Evolutionary conservation across 2,888 invertebrate species (phyloP), one percentile per base, ranked within the genome.

Genomic region (Drosophila putrida): DNA sequence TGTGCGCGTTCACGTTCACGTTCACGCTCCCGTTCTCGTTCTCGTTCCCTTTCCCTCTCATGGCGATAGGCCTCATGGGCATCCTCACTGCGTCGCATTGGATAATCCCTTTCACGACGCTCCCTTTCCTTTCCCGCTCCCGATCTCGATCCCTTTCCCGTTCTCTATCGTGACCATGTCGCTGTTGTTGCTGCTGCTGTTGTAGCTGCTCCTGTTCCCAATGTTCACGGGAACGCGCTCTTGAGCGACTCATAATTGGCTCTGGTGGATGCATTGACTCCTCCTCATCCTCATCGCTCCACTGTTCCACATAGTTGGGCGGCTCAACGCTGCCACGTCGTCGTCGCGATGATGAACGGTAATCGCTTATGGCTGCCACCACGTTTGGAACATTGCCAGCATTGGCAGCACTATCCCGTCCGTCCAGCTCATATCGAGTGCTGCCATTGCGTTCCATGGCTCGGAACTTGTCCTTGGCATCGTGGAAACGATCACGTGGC

Each of bases 391-490:
- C 71, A 31, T 43, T 38, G 8, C 44, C 41, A 9, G 27, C 83
- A 44, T 77, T 38, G 28, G 28, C 6, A 11, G 43, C 20, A 15
- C 84, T 80, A 33, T 90, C 89, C 10, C 95, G 93, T 63, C 95
- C 93, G 82, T 96, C 95, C 36, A 90, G 10, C 8, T 91, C 88
- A 69, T 95, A 94, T n/a, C 90, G 90, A 60, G 78, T 82, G n/a
- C 83, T 74, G 20, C 80, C 13, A 27, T 75, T 60, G 28, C 71
- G 89, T 90, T 97, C 97, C 92, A 97, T 94, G 72, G 96, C 95
- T 91, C 95, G 94, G 90, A 97, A 97, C 92, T 97, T 97, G 88
- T 97, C 96, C 92, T 97, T 97, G 47, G 97, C 97, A 83, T 97
- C 97, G 83, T 96, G 95, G 92, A 97, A 97, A 65, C 96, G 94